Percentiles rank a stretch among this genome's conserved stretches.
Evolutionary conservation across 2,113 vertebrate species (phyloP).

Genomic region (Myrmecophaga tridactyla): DNA sequence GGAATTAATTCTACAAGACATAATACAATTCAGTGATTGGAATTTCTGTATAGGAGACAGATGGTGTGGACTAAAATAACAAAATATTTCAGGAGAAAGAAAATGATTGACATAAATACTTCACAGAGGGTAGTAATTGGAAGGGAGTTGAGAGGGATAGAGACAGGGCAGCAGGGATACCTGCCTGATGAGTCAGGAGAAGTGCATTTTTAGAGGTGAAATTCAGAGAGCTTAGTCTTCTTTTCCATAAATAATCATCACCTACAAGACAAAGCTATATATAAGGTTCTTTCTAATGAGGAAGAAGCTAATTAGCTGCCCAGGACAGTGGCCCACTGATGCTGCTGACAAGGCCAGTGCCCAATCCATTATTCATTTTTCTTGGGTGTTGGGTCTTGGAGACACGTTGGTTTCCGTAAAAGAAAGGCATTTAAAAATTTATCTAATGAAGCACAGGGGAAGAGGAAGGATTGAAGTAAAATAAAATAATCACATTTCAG

Average conservation of each 20-base stretch:
- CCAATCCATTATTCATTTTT: not conserved
- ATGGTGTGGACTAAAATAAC: not conserved
- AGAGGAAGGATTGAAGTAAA: not conserved
- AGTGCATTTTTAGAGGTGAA: not conserved
- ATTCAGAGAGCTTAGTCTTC: constrained; percentile 22
- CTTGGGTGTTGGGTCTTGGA: constrained; percentile 4
- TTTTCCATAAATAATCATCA: not conserved
- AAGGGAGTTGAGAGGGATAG: not conserved
- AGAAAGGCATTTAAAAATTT: constrained; percentile 34
- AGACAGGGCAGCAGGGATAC: not conserved
- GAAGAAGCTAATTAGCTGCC: constrained; percentile 28
- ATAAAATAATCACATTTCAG: not conserved
- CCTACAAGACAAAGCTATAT: not conserved
- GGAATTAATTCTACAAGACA: not conserved
- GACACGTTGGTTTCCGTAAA: constrained; percentile 19
- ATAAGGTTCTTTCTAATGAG: not conserved
- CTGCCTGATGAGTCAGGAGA: not conserved
- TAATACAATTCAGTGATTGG: not conserved
- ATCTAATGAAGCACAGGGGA: not conserved
- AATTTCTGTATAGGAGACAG: not conserved
- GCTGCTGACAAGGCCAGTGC: not conserved
- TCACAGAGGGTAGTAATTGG: not conserved
- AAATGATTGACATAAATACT: not conserved
- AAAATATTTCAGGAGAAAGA: not conserved
- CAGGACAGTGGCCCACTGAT: constrained; percentile 27